Conservation (phyloP, 2,888 invertebrate genomes). For the Ophion ellenae region DNA sequence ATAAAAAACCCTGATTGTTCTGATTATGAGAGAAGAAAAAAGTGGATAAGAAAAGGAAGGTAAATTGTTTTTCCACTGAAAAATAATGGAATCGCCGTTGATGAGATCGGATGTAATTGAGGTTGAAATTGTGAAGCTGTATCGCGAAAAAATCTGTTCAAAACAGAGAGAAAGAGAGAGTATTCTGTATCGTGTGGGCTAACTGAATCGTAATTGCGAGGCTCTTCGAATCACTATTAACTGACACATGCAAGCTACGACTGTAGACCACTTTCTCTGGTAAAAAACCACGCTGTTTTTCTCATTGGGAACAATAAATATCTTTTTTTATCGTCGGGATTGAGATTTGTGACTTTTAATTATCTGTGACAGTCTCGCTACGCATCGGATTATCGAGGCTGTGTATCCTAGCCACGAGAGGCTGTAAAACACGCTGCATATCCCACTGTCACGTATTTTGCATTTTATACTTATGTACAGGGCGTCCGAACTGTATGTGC, state of each 20-base stretch:
- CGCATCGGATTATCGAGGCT: constrained; percentile 18
- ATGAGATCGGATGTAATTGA: not conserved
- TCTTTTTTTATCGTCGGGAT: constrained; percentile 10
- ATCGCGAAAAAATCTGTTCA: too few relatives aligned
- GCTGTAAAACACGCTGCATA: constrained; percentile 32
- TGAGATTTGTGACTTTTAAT: constrained; percentile 29
- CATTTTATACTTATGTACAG: constrained; percentile 9
- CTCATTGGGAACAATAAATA: not conserved
- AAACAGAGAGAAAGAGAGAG: too few relatives aligned
- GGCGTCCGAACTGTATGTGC: not conserved
- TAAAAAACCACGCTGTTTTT: too few relatives aligned
- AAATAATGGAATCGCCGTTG: not conserved
- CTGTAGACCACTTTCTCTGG: too few relatives aligned
- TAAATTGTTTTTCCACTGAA: not conserved
- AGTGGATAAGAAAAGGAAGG: not conserved
- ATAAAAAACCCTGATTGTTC: not conserved
- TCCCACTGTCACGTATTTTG: not conserved
- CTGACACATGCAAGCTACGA: too few relatives aligned
- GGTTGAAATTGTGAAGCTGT: not conserved
- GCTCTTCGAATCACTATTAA: too few relatives aligned
- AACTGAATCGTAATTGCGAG: too few relatives aligned
- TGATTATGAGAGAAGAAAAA: not conserved
- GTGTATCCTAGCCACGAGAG: constrained; percentile 1
- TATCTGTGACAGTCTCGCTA: constrained; percentile 27
- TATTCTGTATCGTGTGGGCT: too few relatives aligned